A percentile compares a stretch with the other conserved stretches of the same genome.
Conservation (phyloP, 2,113 vertebrate genomes). For the Morone chrysops region DNA sequence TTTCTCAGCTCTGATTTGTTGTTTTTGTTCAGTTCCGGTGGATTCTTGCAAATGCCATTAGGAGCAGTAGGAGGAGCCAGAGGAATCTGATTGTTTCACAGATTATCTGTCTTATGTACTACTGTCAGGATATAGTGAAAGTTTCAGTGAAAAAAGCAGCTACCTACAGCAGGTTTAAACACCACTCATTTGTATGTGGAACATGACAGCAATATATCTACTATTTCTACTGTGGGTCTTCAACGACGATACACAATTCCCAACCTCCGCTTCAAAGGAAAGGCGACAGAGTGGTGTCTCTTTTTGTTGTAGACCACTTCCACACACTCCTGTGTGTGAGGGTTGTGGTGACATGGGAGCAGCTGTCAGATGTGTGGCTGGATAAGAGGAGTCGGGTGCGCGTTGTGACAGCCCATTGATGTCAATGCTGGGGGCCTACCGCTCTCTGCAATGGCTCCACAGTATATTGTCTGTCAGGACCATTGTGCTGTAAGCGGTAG, state of each 20-base stretch:
- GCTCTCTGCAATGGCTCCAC: conserved; percentile 20
- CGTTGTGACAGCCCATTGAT: conserved; percentile 49
- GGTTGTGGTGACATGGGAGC: conserved; percentile 40
- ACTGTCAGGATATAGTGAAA: no score
- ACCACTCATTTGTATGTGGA: no score
- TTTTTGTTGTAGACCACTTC: conserved; percentile 17
- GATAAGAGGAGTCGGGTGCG: conserved; percentile 44
- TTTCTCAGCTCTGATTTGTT: no score
- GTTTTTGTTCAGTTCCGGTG: no score
- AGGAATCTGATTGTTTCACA: no score
- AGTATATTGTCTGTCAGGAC: conserved; percentile 33
- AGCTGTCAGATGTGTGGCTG: conserved; percentile 63
- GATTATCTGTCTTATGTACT: no score
- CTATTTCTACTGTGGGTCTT: background rate
- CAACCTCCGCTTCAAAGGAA: conserved; percentile 4
- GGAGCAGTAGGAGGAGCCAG: no score
- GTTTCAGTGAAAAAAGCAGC: no score
- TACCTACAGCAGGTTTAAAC: no score
- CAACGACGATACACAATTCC: background rate
- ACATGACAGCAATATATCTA: background rate
- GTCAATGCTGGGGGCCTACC: conserved; percentile 33
- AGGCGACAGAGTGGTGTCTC: background rate
- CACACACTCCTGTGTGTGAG: conserved; percentile 29
- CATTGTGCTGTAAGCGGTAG: conserved; percentile 56
- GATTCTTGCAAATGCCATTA: no score